Conservation (phyloP, 2,888 invertebrate species). For the Drosophila acutilabella region DNA sequence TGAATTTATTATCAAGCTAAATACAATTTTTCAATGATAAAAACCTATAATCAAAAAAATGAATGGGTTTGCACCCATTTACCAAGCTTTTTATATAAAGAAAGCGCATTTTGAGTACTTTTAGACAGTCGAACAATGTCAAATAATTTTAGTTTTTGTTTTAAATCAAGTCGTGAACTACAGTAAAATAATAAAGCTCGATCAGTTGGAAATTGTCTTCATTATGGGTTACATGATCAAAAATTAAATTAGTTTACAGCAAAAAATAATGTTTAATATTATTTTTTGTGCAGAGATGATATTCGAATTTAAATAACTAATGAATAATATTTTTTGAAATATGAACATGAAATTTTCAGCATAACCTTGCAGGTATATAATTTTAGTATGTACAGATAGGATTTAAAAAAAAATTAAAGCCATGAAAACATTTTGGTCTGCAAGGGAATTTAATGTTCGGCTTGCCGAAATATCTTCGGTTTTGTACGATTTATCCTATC, state of each 20-base stretch:
- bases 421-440: constrained; percentile 18
- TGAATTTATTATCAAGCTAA: too few species aligned
- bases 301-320: constrained; percentile 2
- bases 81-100: too few species aligned
- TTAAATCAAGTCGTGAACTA: too few species aligned
- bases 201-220: too few species aligned
- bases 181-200: too few species aligned
- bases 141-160: too few species aligned
- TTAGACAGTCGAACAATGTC: too few species aligned
- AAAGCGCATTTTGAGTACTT: too few species aligned
- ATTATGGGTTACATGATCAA: too few species aligned
- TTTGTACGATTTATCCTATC: not conserved
- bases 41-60: too few species aligned
- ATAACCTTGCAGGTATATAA: constrained; percentile 33
- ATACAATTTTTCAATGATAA: too few species aligned
- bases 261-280: not conserved
- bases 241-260: not conserved
- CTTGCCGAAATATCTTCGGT: constrained; percentile 30
- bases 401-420: not conserved
- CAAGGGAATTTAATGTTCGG: constrained; percentile 45
- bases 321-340: constrained; percentile 8
- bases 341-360: constrained; percentile 18
- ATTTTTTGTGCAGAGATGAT: constrained; percentile 4
- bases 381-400: not conserved
- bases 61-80: too few species aligned